Base-by-base conservation (phyloP, 2,888 invertebrate species). In the Eristalis pertinax region DNA sequence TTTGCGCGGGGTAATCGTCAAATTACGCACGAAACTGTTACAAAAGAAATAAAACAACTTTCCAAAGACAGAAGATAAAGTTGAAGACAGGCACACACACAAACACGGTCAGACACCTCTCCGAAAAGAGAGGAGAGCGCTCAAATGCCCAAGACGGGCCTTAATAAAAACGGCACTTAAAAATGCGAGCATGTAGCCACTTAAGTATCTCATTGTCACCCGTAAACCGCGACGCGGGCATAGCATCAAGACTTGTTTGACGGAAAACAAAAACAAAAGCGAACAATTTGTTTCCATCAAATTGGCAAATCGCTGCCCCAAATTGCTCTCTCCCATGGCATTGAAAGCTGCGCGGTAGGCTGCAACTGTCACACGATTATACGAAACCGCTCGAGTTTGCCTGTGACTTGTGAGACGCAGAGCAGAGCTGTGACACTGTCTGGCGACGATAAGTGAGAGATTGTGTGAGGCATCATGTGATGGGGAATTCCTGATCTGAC, bases 291-390 rank as follows among this genome's bases (percentile, higher is more conserved):
- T 78, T 79, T 74, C 24, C 68, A 72, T 56, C 75, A 76, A 79
- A 87, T 84, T 87, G 67, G 67, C 84, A 75, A 79, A 78, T 86
- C 32, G 67, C 26, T 83, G 86, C 19, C 50, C 83, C 79, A 75
- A 68, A 87, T 79, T 68, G 19, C 72, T 77, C 69, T 87, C 86
- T 87, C 86, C 86, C 86, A 87, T 87, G 75, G 50, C 75, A 68
- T 56, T 70, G 63, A 80, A 80, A 77, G 76, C 38, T 65, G 41
- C 43, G 38, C 19, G 11, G 60, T 26, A 50, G 50, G 24, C 43
- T 75, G 65, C 79, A 72, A 63, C 10, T 43, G 50, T 7, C 24
- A 60, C 56, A 19, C n/a, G 19, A 0, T 1, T 72, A n/a, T 32
- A 69, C 70, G 56, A 32, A 11, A 32, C 50, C 15, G 74, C 74